Percentiles rank a stretch among this genome's conserved stretches.
Conservation (phyloP, 2,888 invertebrate genomes). For the Candidula unifasciata region DNA sequence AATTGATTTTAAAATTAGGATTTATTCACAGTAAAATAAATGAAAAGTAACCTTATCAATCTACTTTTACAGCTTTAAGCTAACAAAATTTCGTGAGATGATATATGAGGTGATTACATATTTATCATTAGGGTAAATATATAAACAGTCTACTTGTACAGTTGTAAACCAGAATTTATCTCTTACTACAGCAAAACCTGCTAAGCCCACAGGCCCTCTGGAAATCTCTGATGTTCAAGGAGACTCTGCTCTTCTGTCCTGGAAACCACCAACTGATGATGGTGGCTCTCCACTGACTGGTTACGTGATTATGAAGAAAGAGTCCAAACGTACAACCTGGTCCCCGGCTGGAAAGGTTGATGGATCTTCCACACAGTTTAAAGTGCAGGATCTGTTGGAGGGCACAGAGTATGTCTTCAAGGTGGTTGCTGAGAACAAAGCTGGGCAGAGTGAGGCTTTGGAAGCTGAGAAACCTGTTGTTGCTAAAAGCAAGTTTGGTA, state of each 20-base stretch:
- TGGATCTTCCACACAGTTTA: conserved; percentile 54
- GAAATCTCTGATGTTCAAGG: conserved; percentile 56
- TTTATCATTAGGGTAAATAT: too few species aligned
- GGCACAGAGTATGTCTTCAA: conserved; percentile 71
- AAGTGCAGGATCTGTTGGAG: conserved; percentile 58
- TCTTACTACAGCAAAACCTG: conserved; percentile 61
- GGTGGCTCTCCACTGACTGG: conserved; percentile 68
- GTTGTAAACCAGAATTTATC: background rate
- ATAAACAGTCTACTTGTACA: background rate
- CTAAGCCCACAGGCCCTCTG: conserved; percentile 68
- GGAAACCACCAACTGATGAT: conserved; percentile 74
- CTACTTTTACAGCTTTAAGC: too few species aligned
- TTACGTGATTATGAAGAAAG: conserved; percentile 65
- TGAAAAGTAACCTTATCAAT: too few species aligned
- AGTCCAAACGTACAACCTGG: conserved; percentile 58
- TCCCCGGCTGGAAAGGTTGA: conserved; percentile 57
- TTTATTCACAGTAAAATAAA: too few species aligned
- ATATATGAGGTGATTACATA: too few species aligned
- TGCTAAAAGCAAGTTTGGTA: conserved; percentile 86
- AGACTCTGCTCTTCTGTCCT: conserved; percentile 62
- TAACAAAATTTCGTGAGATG: too few species aligned
- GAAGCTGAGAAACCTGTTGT: conserved; percentile 79
- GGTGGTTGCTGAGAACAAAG: conserved; percentile 80
- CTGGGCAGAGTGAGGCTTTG: conserved; percentile 88
- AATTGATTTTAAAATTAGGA: too few species aligned